These are phyloP conservation scores for Parapsyche elsis DNA, from an alignment of 1,140 invertebrate genomes.

Conservation along the genomic window DNA sequence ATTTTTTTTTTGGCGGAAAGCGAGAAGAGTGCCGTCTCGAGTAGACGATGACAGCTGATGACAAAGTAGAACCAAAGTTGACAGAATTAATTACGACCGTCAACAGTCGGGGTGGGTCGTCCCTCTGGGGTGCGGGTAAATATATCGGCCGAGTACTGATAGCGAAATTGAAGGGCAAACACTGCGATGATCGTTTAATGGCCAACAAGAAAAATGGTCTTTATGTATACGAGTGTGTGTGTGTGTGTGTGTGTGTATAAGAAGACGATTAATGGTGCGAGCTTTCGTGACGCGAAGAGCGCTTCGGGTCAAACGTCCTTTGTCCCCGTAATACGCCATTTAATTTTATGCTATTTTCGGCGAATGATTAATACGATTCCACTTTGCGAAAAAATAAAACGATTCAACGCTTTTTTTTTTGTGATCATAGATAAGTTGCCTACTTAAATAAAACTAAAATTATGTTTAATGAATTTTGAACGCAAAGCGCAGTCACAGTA, in stretches of 20 bases:
- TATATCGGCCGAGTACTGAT: slow-evolving; percentile 27
- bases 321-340: no score
- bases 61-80: slow-evolving; percentile 45
- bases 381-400: no score
- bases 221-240: background rate
- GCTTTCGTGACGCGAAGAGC: background rate
- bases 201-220: slow-evolving; percentile 15
- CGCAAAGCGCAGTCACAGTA: no score
- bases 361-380: no score
- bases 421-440: no score
- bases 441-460: no score
- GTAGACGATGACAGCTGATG: slow-evolving; percentile 37
- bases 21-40: slow-evolving; percentile 9
- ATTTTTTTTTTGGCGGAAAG: slow-evolving; percentile 3
- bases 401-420: no score
- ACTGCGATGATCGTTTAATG: slow-evolving; percentile 28
- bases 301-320: no score
- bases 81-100: slow-evolving; percentile 42
- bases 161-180: slow-evolving; percentile 35
- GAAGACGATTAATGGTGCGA: background rate
- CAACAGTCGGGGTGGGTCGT: background rate
- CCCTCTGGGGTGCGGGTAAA: background rate
- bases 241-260: background rate
- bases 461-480: no score
- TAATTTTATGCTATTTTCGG: no score